Conservation (phyloP, 92 coral and sea anemone species). For the Paramuricea clavata region DNA sequence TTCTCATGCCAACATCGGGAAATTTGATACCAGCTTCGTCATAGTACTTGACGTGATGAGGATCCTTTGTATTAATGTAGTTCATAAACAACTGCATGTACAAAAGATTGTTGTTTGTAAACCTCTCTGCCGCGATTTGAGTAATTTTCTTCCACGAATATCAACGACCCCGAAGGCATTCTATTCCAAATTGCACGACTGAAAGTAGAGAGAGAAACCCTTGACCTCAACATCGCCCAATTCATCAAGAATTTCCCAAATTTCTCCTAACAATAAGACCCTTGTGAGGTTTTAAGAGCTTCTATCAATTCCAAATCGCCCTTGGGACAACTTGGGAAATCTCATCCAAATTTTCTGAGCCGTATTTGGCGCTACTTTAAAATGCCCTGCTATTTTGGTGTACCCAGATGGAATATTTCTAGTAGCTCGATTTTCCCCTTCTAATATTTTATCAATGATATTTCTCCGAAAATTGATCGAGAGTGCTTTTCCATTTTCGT, state of each 20-base stretch:
- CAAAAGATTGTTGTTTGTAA: too few species aligned
- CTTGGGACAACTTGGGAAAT: constrained; percentile 31
- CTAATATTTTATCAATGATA: constrained; percentile 41
- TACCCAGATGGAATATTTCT: constrained; percentile 47
- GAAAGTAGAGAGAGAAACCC: constrained; percentile 33
- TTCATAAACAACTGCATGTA: too few species aligned
- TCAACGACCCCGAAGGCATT: constrained; percentile 27
- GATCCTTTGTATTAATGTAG: too few species aligned
- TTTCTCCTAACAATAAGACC: constrained; percentile 49
- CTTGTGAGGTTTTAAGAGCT: constrained; percentile 52
- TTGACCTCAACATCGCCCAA: constrained; percentile 38
- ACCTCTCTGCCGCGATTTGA: too few species aligned
- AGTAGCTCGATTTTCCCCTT: constrained; percentile 51
- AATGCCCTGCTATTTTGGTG: constrained; percentile 32
- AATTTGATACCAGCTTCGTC: constrained; percentile 37
- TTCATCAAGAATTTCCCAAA: constrained; percentile 43
- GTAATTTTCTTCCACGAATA: constrained; percentile 18
- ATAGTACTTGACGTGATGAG: too few species aligned
- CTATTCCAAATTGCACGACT: constrained; percentile 24
- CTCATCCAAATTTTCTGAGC: constrained; percentile 49
- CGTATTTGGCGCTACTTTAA: constrained; percentile 41
- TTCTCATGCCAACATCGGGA: too few species aligned
- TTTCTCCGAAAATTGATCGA: neutral
- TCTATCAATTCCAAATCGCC: constrained; percentile 64
- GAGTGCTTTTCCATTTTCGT: constrained; percentile 33